Evolutionary conservation across 2,113 vertebrate genomes (phyloP), one percentile per base, ranked within the genome.

Genomic region (Laticauda colubrina): DNA sequence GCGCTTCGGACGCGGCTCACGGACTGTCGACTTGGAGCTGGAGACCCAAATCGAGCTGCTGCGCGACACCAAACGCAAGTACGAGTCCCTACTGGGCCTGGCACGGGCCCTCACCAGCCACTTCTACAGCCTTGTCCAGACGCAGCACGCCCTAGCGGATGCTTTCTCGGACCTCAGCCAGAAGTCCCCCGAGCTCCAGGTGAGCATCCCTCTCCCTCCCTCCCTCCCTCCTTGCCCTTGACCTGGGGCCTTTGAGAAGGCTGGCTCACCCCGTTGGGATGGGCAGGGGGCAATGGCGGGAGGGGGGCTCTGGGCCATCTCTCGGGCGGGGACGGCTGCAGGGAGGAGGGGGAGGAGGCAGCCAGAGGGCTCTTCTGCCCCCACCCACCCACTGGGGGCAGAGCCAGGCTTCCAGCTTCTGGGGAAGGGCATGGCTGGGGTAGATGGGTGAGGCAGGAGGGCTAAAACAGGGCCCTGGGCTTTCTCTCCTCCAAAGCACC

Each of bases 61-160:
- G 91, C 97, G 99, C 3, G 99, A 99, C 98, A 99, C 99, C 2
- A 99, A 99, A 96, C 98, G 98, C 95, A 99, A 99, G 96, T 99
- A 99, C 23, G 99, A 99, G 96, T 98, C 96, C 0, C 97, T 99
- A 59, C 98, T 99, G 96, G 98, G 98, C 91, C 95, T 99, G 95
- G 99, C 98, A 0, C 97, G 98, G 94, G 98, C 98, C 0, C 98
- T 99, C 95, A 99, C 99, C 85, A 98, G 97, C 94, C 99, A 99
- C 96, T 98, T 99, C 97, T 99, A 99, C 98, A 99, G 98, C 98
- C 98, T 99, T 96, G 98, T 99, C 93, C 99, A 99, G 98, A 99
- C 99, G 0, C 99, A 99, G 98, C 98, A 99, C 1, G 98, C 99
- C 2, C 98, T 99, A 93, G 99, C 98, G 0, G 99, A 99, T 20